Conservation (phyloP, 2,888 invertebrate species). For the Trissoscelio sp. region DNA sequence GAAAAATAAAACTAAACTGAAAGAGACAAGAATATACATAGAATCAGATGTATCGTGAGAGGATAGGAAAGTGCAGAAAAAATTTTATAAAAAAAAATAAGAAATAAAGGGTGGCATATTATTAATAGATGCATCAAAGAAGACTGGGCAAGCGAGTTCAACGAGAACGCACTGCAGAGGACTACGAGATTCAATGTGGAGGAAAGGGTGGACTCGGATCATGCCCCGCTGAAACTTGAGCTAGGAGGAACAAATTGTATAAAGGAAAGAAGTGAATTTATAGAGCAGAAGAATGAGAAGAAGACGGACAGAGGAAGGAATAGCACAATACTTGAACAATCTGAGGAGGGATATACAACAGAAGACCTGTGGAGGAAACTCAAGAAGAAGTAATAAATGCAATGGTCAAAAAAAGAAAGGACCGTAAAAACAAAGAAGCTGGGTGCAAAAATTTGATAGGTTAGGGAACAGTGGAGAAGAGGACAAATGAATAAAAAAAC, state of each 20-base stretch:
- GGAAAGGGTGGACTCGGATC: conserved; percentile 27
- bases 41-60: background rate
- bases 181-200: conserved; percentile 6
- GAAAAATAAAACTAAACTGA: too few species aligned
- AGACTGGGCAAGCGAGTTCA: background rate
- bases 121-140: background rate
- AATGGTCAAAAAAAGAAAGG: conserved; percentile 12
- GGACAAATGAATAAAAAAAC: background rate
- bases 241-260: conserved; percentile 2
- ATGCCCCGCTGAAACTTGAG: conserved; percentile 15
- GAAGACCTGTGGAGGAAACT: background rate
- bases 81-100: background rate
- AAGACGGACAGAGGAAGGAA: conserved; percentile 16
- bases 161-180: conserved; percentile 1
- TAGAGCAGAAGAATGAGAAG: background rate
- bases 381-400: background rate
- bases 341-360: background rate
- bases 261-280: background rate
- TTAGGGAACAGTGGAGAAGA: conserved; percentile 11
- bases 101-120: background rate
- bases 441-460: background rate
- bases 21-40: too few species aligned
- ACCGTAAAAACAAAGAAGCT: background rate
- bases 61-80: background rate
- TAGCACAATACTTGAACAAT: background rate